Evolutionary conservation across 2,797 vertebrate genomes (phyloP), one percentile per base, ranked within the genome.

Genomic region (Microcaecilia unicolor): DNA sequence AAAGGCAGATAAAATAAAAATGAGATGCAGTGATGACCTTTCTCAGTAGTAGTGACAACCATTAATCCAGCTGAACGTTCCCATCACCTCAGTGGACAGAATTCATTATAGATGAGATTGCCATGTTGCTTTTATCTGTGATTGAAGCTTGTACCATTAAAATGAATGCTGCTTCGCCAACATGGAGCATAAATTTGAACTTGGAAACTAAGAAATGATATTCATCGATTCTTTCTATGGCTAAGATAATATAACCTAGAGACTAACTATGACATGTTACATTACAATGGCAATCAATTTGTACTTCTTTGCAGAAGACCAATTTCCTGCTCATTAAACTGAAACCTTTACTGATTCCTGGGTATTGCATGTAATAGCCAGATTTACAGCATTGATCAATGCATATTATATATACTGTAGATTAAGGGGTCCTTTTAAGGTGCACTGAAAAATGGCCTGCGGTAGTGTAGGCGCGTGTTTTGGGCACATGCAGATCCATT

Each of bases 31-130:
- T 11, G 28, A 48, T 65, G 51, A 68, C 61, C 63, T 70, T 70
- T 74, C 66, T 77, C 67, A 68, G 48, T 47, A 56, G 35, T 34
- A 28, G 61, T 50, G 41, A 57, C 66, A 70, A 54, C 66, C 64
- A 57, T 75, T 74, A 79, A 78, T 72, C 61, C 67, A 48, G 19
- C 53, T 54, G 50, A 57, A 67, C 61, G 60, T 51, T 48, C 60
- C 45, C 59, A 58, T 66, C 60, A 43, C 28, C 58, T 51, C 31
- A 9, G 49, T 42, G 61, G 61, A 72, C 53, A 51, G 67, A 67
- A 70, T 67, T 63, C 56, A 55, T 72, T 68, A 48, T 18, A 39
- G 52, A 23, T 33, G 12, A 49, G 48, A 35, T 21, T 34, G 41
- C 58, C 42, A 22, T 30, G 5, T 37, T 60, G 42, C 37, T 58